A percentile compares a stretch with the other conserved stretches of the same genome.
Evolutionary conservation across 2,113 vertebrate species (phyloP).

Genomic region (Centropus unirufus): DNA sequence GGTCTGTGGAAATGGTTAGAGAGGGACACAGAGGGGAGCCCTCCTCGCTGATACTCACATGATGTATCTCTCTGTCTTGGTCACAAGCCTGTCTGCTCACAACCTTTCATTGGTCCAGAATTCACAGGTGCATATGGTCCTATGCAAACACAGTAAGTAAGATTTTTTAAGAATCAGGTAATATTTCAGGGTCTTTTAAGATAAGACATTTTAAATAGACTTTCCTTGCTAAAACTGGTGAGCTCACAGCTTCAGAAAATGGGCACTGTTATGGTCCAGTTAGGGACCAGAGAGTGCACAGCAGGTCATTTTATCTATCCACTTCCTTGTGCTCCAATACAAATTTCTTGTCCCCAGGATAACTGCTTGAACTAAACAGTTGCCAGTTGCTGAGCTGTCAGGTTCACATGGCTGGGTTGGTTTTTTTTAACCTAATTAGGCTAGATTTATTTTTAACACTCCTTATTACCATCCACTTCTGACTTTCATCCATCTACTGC

Average conservation of each 20-base stretch:
- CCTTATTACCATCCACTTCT: conserved; percentile 16
- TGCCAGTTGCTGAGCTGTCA: conserved; percentile 7
- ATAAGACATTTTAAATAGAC: not conserved
- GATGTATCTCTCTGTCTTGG: accelerated
- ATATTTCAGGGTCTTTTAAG: not conserved
- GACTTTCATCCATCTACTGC: conserved; percentile 27
- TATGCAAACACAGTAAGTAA: not conserved
- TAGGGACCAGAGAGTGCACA: not conserved
- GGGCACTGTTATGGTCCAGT: not conserved
- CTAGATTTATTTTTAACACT: conserved; percentile 51
- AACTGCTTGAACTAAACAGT: not conserved
- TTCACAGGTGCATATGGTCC: not conserved
- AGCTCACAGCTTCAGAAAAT: conserved; percentile 4
- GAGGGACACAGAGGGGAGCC: not conserved
- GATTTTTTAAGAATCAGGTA: not conserved
- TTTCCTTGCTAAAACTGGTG: not conserved
- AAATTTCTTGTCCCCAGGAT: not conserved
- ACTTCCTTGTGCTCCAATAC: not conserved
- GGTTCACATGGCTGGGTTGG: not conserved
- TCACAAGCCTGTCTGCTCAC: not conserved
- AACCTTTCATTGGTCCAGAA: not conserved
- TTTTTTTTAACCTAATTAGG: conserved; percentile 18
- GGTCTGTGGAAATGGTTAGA: not conserved
- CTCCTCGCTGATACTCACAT: not conserved
- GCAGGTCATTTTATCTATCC: not conserved